Evolutionary conservation across 2,888 invertebrate genomes (phyloP), one percentile per base, ranked within the genome.

Genomic region (Archaeoteleia sp.): DNA sequence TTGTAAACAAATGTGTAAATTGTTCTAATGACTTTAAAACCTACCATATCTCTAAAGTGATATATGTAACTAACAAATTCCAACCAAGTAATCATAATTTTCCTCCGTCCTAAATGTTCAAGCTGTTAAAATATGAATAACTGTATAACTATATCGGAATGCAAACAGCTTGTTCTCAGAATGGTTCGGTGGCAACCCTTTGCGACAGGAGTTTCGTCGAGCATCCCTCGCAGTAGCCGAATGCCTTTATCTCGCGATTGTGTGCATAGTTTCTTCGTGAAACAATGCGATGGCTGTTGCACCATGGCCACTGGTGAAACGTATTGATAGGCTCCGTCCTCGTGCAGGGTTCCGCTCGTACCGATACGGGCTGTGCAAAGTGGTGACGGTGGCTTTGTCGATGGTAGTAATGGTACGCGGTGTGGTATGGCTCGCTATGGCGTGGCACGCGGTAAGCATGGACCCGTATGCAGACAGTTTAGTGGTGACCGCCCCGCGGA

Each of bases 401-500:
- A 53, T 29, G 29, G 20, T 35, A 6, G 57, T 55, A 37, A 54
- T 51, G 70, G 74, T 74, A 65, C 67, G 67, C 57, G 69, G 71
- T 71, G 72, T 62, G 75, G 74, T 76, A 71, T 72, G 76, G 75
- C 75, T 73, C 58, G 72, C 72, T 72, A 76, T 71, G 75, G 63
- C 42, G 76, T 78, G 78, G 77, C 78, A 80, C 79, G 81, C 78
- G 78, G 80, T 78, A 76, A 78, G 78, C 81, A 75, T 75, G 73
- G 76, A 74, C 76, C 73, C 78, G 76, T 78, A 79, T 78, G 81
- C 79, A 82, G 82, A 81, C 82, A 82, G 82, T 82, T 83, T 83
- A 82, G 82, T 75, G 82, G 82, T 82, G 81, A 79, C 79, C 80
- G 78, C 78, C 78, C 79, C 78, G 78, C 80, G 82, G 79, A 75